Percentiles rank a stretch among this genome's conserved stretches.
These are phyloP conservation scores for Otolemur garnettii DNA, from an alignment of 2,113 vertebrate species.

Conservation along the genomic window DNA sequence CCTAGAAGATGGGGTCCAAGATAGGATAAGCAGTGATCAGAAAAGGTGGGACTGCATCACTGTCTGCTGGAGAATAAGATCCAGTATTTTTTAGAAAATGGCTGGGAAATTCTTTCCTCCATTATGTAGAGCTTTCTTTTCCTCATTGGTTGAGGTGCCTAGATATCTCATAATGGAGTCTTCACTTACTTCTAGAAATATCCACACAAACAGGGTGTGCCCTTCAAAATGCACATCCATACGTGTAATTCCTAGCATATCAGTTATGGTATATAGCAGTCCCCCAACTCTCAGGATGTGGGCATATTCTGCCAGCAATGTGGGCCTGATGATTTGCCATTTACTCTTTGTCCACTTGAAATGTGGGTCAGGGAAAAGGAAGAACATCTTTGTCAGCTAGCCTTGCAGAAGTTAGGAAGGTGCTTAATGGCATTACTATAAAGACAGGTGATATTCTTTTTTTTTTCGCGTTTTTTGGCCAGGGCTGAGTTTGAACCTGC, in stretches of 20 bases:
- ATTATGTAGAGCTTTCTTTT: constrained; percentile 94
- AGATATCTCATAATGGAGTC: constrained; percentile 91
- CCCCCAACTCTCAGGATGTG: constrained; percentile 93
- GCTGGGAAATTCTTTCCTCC: constrained; percentile 93
- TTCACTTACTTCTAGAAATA: constrained; percentile 90
- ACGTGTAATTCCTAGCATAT: constrained; percentile 93
- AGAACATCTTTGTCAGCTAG: constrained; percentile 92
- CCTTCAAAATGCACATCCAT: constrained; percentile 94
- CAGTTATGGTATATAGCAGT: constrained; percentile 94
- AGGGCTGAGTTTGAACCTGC: too few relatives aligned
- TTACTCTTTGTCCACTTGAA: constrained; percentile 98
- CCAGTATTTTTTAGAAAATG: constrained; percentile 91
- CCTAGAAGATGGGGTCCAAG: constrained; percentile 1
- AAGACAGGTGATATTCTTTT: constrained; percentile 64
- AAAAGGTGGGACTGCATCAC: background rate
- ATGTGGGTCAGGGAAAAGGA: constrained; percentile 95
- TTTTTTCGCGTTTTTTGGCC: too few relatives aligned
- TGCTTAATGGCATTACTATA: constrained; percentile 98
- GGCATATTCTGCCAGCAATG: constrained; percentile 94
- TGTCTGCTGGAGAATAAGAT: constrained; percentile 66
- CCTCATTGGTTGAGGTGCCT: constrained; percentile 94
- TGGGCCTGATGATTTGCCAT: constrained; percentile 96
- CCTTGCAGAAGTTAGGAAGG: constrained; percentile 96
- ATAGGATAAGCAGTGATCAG: constrained; percentile 35
- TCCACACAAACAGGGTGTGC: constrained; percentile 92